Evolutionary conservation across 2,113 vertebrate genomes (phyloP).

Genomic region (Recurvirostra avosetta): DNA sequence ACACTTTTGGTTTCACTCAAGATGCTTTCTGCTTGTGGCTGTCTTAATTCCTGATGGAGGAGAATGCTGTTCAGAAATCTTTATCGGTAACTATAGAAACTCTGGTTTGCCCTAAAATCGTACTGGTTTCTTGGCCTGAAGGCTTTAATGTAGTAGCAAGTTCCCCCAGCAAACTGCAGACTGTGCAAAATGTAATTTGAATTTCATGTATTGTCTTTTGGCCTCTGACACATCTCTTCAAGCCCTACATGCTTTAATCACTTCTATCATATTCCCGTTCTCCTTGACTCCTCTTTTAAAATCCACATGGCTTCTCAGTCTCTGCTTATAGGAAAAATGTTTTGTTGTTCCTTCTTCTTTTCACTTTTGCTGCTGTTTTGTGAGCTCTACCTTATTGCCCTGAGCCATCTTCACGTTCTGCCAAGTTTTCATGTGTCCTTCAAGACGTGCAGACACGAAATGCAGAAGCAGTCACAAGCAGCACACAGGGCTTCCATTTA

Average conservation of each 20-base stretch:
- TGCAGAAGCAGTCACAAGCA: background rate
- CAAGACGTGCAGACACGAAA: background rate
- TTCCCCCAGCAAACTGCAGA: background rate
- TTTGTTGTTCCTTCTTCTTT: background rate
- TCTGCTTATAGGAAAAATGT: background rate
- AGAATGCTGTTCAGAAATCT: background rate
- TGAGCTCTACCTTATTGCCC: accelerated
- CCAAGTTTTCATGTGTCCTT: background rate
- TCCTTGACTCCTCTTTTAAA: background rate
- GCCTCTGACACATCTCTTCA: background rate
- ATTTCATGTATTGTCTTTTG: background rate
- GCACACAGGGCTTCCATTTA: background rate
- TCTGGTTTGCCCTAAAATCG: background rate
- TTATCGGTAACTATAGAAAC: background rate
- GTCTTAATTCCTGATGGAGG: background rate
- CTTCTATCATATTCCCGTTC: background rate
- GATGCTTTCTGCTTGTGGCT: background rate
- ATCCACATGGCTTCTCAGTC: background rate
- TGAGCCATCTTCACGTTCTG: background rate
- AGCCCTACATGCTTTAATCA: background rate
- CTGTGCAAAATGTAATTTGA: background rate
- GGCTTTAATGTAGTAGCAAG: background rate
- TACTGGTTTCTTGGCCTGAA: background rate
- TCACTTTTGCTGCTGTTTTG: background rate
- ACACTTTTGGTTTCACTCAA: background rate